Conservation (phyloP, 2,113 vertebrate genomes). For the Mustelus asterias region DNA sequence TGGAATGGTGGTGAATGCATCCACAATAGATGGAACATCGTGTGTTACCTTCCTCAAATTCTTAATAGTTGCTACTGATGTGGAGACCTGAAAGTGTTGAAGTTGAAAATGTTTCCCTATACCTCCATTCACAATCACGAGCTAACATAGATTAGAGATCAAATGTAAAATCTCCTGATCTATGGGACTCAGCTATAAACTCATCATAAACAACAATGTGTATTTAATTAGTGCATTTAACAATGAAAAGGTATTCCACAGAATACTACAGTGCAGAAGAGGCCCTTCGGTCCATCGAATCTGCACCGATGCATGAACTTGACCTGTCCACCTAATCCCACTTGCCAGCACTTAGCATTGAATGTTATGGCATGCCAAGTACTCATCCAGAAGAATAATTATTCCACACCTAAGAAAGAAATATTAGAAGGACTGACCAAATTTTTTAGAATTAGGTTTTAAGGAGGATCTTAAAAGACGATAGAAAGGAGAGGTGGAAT, state of each 20-base stretch:
- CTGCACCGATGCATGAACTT: no score
- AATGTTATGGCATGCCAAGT: no score
- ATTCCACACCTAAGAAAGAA: neutral
- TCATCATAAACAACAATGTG: neutral
- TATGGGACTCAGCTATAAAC: neutral
- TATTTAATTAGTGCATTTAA: neutral
- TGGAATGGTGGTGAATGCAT: neutral
- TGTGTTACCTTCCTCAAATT: neutral
- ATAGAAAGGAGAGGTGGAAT: neutral
- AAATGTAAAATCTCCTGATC: neutral
- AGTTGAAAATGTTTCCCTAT: neutral
- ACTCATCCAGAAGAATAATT: no score
- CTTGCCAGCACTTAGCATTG: no score
- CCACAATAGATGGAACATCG: neutral
- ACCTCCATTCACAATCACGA: neutral
- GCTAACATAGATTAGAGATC: neutral
- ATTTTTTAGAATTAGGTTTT: neutral
- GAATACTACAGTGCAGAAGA: no score
- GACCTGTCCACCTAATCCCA: no score
- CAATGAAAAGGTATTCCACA: neutral
- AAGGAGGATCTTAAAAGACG: neutral
- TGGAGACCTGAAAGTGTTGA: neutral
- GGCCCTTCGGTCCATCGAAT: no score
- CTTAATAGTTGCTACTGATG: neutral
- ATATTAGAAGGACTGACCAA: neutral